Base-by-base conservation (phyloP, 2,888 invertebrate genomes). In the Trichogramma dendrolimi region DNA sequence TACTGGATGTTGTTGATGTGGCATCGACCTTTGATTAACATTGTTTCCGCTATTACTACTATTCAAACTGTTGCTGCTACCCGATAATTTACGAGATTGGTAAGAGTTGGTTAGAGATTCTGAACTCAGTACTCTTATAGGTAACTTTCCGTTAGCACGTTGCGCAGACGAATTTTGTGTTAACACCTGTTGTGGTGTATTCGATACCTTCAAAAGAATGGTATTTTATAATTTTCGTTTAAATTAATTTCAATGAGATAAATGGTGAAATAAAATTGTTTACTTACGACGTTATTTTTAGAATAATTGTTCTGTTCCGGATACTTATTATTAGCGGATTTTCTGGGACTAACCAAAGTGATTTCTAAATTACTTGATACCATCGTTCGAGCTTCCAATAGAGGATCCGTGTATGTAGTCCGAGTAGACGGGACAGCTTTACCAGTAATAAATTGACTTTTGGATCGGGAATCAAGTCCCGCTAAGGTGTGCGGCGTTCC, bases 291-390 rank as follows among this genome's bases (percentile, higher is more conserved):
- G 27, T 27, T 27, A 2, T 27, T 27, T 27, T 2, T 27, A 27
- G 27, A 27, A 27, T 27, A 27, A 27, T 27, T 27, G 27, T 27
- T 27, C 27, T 27, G 27, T 27, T 27, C 27, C 1, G 27, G 27
- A 27, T 27, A 27, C 27, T 27, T 27, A 27, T 27, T 27, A 27
- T 27, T 27, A 27, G 58, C 10, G 1, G 57, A 48, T 53, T 71
- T 71, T 42, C 74, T 75, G 0, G 85, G 83, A 61, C 82, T 83
- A 0, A 89, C 88, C 65, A 90, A 73, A 0, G 89, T 89, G 40
- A 90, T 90, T 73, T 89, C 89, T 58, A 90, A 75, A 72, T 79
- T 78, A 47, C 89, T 89, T 0, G 87, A 85, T 0, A 86, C 86
- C 43, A 87, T 79, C 5, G 80, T 79, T 44, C 82, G 73, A 11